These are phyloP conservation scores for Rhorus exstirpatorius DNA, from an alignment of 2,888 invertebrate genomes.

Conservation along the genomic window DNA sequence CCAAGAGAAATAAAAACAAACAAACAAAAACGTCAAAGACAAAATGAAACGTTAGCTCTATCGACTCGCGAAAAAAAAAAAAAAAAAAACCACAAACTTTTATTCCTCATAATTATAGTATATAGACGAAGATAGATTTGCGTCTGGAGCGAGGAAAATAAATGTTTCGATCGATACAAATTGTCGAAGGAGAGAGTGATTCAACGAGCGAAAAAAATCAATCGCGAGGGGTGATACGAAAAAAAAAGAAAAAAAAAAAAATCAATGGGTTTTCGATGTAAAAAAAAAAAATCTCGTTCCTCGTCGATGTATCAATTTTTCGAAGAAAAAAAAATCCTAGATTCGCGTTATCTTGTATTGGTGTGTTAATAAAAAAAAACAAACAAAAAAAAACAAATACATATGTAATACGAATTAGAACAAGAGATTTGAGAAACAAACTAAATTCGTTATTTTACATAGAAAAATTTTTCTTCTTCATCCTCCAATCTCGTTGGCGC, in stretches of 20 bases:
- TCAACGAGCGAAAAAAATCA: constrained; percentile 43
- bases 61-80: constrained; percentile 24
- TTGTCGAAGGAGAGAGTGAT: constrained; percentile 27
- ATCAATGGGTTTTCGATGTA: constrained; percentile 49
- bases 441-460: constrained; percentile 1
- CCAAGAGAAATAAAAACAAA: too few relatives aligned
- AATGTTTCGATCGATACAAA: constrained; percentile 43
- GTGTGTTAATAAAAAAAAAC: constrained; percentile 72
- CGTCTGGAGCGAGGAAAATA: constrained; percentile 32
- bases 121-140: constrained; percentile 42
- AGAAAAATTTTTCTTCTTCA: background rate
- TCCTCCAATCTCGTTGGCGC: too few relatives aligned
- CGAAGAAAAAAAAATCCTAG: constrained; percentile 55
- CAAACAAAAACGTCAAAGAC: constrained; percentile 7
- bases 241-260: constrained; percentile 43
- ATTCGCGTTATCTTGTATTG: constrained; percentile 71
- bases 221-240: constrained; percentile 16
- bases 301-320: constrained; percentile 69
- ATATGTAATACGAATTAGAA: constrained; percentile 61
- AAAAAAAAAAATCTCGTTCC: constrained; percentile 68
- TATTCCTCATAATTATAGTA: constrained; percentile 54
- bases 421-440: constrained; percentile 11
- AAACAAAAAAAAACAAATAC: too few relatives aligned
- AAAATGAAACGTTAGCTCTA: constrained; percentile 19
- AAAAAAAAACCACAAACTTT: constrained; percentile 48